A percentile compares a stretch with the other conserved stretches of the same genome.
These are phyloP conservation scores for Pituophis catenifer DNA, from an alignment of 2,113 vertebrate genomes.

Conservation along the genomic window DNA sequence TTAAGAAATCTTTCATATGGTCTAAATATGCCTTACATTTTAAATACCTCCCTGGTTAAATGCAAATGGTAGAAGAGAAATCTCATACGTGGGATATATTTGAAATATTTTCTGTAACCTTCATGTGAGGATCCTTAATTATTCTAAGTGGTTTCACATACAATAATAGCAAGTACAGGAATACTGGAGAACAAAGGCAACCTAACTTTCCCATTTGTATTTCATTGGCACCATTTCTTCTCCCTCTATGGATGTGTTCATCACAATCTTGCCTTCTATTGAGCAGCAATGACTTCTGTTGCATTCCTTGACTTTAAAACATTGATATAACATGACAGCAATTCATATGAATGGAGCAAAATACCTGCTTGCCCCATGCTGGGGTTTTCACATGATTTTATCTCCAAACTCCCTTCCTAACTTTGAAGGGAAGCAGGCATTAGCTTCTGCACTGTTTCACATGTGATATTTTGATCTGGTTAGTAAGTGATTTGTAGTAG, in stretches of 20 bases:
- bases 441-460: slow-evolving; percentile 65
- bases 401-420: slow-evolving; percentile 40
- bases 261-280: background rate
- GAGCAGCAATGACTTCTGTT: slow-evolving; percentile 14
- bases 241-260: slow-evolving; percentile 8
- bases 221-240: background rate
- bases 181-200: slow-evolving; percentile 31
- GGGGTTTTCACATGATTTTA: slow-evolving; percentile 48
- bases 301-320: slow-evolving; percentile 18
- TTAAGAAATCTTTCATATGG: slow-evolving; percentile 40
- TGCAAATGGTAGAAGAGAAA: slow-evolving; percentile 41
- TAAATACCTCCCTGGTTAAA: slow-evolving; percentile 58
- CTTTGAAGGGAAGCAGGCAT: slow-evolving; percentile 52
- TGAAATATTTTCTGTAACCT: slow-evolving; percentile 39
- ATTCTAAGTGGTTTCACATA: slow-evolving; percentile 44
- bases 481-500: slow-evolving; percentile 58
- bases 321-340: slow-evolving; percentile 42
- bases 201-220: background rate
- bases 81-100: slow-evolving; percentile 46
- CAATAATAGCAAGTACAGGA: slow-evolving; percentile 57
- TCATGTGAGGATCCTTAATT: slow-evolving; percentile 54
- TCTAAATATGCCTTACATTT: slow-evolving; percentile 33
- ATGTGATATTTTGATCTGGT: slow-evolving; percentile 53
- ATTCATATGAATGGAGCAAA: slow-evolving; percentile 44
- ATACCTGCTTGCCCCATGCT: slow-evolving; percentile 32